Percentiles rank a stretch among this genome's conserved stretches.
Conservation (phyloP, 2,797 vertebrate species). For the Coilia nasus region DNA sequence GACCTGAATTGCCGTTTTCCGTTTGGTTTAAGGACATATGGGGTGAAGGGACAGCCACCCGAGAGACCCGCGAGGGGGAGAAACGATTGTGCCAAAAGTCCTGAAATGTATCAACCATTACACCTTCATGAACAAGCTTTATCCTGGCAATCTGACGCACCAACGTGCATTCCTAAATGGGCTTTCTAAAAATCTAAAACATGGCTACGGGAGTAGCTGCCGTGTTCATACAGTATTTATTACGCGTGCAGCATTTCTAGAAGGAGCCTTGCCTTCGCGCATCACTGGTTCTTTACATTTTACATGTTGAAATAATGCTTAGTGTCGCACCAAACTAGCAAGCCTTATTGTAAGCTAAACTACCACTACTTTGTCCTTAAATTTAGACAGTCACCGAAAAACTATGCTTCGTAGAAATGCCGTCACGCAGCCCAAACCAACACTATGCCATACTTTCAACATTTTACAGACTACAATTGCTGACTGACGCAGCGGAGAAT, state of each 20-base stretch:
- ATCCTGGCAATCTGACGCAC: not conserved
- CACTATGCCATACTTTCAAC: constrained; percentile 10
- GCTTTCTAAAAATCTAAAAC: not conserved
- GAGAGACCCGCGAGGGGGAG: not conserved
- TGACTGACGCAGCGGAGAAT: constrained; percentile 14
- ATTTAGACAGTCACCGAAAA: not conserved
- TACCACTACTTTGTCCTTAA: not conserved
- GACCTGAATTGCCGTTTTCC: constrained; percentile 19
- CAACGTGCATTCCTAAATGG: not conserved
- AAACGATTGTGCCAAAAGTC: not conserved
- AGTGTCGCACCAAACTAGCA: not conserved
- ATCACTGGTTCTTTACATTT: constrained; percentile 4
- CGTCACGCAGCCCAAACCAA: not conserved
- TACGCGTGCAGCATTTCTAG: not conserved
- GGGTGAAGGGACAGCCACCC: not conserved
- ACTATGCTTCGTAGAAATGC: not conserved
- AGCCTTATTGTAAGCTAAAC: not conserved
- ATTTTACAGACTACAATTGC: not conserved
- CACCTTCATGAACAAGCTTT: not conserved
- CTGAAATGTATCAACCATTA: not conserved
- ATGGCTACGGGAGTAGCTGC: not conserved
- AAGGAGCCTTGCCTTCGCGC: not conserved
- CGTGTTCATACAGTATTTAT: constrained; percentile 12
- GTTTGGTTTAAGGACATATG: constrained; percentile 6
- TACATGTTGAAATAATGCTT: not conserved